Base-by-base conservation (phyloP, 2,113 vertebrate genomes). In the Syrmaticus mikado region DNA sequence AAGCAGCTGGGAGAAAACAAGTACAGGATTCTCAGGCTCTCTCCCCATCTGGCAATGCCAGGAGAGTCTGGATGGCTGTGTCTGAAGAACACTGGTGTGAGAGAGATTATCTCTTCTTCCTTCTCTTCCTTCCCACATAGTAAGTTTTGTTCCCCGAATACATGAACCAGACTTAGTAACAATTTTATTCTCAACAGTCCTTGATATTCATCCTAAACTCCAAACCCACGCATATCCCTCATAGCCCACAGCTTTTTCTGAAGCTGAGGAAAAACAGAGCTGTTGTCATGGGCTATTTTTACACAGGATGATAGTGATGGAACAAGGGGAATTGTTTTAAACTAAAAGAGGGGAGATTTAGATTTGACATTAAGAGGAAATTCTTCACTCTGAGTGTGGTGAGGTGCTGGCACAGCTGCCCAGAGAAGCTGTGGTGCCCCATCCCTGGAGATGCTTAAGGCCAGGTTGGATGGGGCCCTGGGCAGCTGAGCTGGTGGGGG, bases 281-380 rank as follows among this genome's bases (percentile, higher is more conserved):
- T 94, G 85, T 92, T 94, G 86, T 93, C 65, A 83, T 57, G n/a
- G 57, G 22, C 25, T 94, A 81, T 93, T 96, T 96, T 90, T 61
- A 55, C 13, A 43, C n/a, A 64, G 38, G 32, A 11, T 8, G 18
- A 20, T n/a, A n/a, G 32, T 20, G 55, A 58, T 58, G 32, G 55
- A n/a, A n/a, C 32, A 58, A 58, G 32, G 55, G 11, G 32, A 58
- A 58, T 20, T 19, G 32, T 58, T 58, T 58, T 58, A 58, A 58
- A 58, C 18, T 11, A 20, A 20, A 20, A 58, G 55, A 12, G 30
- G 18, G 55, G 32, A n/a, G 55, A n/a, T 58, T 58, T n/a, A 58
- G 11, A 19, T 58, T 58, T 19, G 55, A 32, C 19, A 11, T 19
- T 32, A 57, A 19, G 30, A 58, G 32, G 30, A 58, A 58, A n/a